phyloP scores from a whole-genome alignment of 2,888 invertebrate genomes.

The Lomographa bimaculata region DNA sequence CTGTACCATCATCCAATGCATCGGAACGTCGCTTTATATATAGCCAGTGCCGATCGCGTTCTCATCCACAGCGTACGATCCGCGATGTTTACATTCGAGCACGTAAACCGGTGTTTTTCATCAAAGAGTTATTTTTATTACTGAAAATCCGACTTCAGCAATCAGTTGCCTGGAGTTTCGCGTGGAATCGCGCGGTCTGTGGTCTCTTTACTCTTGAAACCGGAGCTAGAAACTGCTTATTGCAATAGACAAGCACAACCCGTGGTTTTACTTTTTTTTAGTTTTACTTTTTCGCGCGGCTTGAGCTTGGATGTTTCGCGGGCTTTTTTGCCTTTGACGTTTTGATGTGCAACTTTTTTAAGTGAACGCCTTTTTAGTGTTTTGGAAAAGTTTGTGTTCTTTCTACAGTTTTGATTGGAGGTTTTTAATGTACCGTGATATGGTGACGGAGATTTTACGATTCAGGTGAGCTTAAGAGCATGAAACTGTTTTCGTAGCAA shows the following conservation, averaged over 20 bases:
- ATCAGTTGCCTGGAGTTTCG: constrained; percentile 19
- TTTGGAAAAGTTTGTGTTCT: no score
- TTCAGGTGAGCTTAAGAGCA: no score
- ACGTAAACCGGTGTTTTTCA: constrained; percentile 56
- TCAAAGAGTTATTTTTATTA: constrained; percentile 66
- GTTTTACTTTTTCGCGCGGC: no score
- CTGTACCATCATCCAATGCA: constrained; percentile 49
- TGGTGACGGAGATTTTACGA: no score
- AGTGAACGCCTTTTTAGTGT: no score
- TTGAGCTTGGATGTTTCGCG: not conserved
- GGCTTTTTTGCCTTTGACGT: not conserved
- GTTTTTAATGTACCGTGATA: no score
- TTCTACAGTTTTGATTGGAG: no score
- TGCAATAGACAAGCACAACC: constrained; percentile 4
- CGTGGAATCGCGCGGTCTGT: constrained; percentile 14
- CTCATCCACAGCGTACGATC: constrained; percentile 62
- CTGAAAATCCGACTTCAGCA: constrained; percentile 52
- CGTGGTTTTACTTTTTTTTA: constrained; percentile 2
- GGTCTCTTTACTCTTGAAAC: constrained; percentile 8
- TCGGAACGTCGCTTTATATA: constrained; percentile 61
- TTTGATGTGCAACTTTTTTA: no score
- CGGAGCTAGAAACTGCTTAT: no score
- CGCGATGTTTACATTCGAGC: constrained; percentile 48
- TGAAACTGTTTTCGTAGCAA: no score
- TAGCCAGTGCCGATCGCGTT: constrained; percentile 79